phyloP scores from a whole-genome alignment of 2,113 vertebrate species.

The Scomber colias region DNA sequence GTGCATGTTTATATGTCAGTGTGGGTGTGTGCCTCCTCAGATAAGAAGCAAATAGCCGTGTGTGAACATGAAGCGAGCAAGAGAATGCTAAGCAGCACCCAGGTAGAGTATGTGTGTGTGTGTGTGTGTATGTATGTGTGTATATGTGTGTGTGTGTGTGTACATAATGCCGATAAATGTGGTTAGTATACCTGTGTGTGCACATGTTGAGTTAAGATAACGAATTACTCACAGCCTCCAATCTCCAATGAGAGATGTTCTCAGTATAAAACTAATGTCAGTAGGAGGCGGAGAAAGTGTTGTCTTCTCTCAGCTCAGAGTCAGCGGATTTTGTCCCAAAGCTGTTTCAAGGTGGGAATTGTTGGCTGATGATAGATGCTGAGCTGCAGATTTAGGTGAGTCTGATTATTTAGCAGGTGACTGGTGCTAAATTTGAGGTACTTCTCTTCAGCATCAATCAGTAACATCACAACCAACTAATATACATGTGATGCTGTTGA shows the following conservation, averaged over 20 bases:
- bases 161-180: constrained; percentile 7
- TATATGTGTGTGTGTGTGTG: background rate
- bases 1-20: no score
- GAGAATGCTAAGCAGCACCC: constrained; percentile 23
- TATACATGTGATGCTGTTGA: no score
- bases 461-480: no score
- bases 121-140: no score
- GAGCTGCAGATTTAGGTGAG: background rate
- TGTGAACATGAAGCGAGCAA: constrained; percentile 6
- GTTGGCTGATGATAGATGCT: background rate
- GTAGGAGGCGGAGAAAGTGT: background rate
- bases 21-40: constrained; percentile 9
- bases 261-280: constrained; percentile 37
- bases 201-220: constrained; percentile 25
- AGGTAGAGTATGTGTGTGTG: no score
- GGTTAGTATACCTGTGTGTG: background rate
- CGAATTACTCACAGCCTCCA: constrained; percentile 13
- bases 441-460: background rate
- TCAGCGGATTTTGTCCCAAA: background rate
- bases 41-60: constrained; percentile 27
- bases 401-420: background rate
- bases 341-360: background rate
- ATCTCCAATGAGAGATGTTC: constrained; percentile 8
- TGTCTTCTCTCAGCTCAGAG: background rate
- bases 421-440: no score